phyloP scores from a whole-genome alignment of 92 coral and sea anemone species.

The Porites lobata region DNA sequence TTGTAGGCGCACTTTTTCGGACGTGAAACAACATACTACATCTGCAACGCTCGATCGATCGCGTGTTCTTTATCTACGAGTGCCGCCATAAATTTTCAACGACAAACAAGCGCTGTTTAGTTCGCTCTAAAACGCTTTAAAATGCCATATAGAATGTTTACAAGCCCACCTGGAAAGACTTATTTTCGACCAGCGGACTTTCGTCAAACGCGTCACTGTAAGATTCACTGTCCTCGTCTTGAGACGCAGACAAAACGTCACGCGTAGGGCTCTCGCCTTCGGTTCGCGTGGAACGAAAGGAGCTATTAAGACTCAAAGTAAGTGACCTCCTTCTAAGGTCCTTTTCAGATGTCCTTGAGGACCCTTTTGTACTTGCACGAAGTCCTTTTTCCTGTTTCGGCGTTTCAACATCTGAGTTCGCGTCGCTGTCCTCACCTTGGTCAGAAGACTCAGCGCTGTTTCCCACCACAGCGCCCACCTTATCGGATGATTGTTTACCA shows the following conservation, averaged over 20 bases:
- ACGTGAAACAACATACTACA: too few species aligned
- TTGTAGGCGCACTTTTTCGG: too few species aligned
- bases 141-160: background rate
- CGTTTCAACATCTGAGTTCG: conserved; percentile 72
- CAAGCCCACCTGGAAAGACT: conserved; percentile 76
- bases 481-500: conserved; percentile 29
- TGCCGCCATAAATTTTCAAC: too few species aligned
- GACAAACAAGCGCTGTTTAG: background rate
- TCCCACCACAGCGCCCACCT: conserved; percentile 2
- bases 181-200: conserved; percentile 86
- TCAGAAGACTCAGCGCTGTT: conserved; percentile 54
- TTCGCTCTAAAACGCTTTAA: background rate
- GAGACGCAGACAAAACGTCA: conserved; percentile 67
- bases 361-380: conserved; percentile 27
- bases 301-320: conserved; percentile 74
- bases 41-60: too few species aligned
- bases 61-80: too few species aligned
- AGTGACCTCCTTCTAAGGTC: conserved; percentile 87
- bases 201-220: conserved; percentile 90
- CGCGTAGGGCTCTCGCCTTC: conserved; percentile 85
- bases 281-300: conserved; percentile 72
- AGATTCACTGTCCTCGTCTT: conserved; percentile 93
- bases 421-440: conserved; percentile 73
- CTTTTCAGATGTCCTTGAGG: conserved; percentile 79
- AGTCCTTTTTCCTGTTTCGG: conserved; percentile 53